Evolutionary conservation across 1,140 invertebrate species (phyloP), one percentile per base, ranked within the genome.

Genomic region (Drosophila cardini): DNA sequence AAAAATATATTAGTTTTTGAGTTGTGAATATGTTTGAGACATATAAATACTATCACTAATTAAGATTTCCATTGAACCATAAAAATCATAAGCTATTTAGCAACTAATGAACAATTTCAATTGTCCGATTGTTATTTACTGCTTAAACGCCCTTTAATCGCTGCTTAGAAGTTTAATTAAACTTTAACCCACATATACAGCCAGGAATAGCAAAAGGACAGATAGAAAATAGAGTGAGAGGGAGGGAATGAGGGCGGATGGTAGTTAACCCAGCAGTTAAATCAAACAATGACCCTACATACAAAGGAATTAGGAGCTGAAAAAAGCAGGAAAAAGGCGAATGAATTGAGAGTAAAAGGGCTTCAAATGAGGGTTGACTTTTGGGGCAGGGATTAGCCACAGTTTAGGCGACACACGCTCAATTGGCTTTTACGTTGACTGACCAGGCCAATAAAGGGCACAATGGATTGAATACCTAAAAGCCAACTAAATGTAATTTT

Each of bases 161-260:
- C 76, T 38, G 72, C 72, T 82, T 79, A 87, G 76, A 65, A 72
- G 58, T 87, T 89, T 87, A 87, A 89, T 87, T 87, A 87, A 87
- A 89, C 72, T 72, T 56, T 69, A 56, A 61, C 13, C 48, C 26
- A 30, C 48, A 34, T 26, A 48, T 21, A 45, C 2, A 45, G 1
- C 32, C n/a, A 32, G 26, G n/a, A 67, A 62, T 58, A 38, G 30
- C 43, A 16, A 30, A 53, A 15, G 30, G 57, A 4, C 16, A 48
- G 13, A 36, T 0, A 50, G 32, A 11, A 45, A 7, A n/a, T 7
- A 18, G 11, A 50, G 9, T 4, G 48, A 16, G n/a, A 26, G 26
- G 2, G 26, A 6, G 13, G 10, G 8, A 40, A 2, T 2, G 13
- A 21, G 26, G 42, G 30, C 5, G 2, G 4, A 15, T n/a, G 15